Evolutionary conservation across 2,113 vertebrate species (phyloP), one percentile per base, ranked within the genome.

Genomic region (Hipposideros armiger): DNA sequence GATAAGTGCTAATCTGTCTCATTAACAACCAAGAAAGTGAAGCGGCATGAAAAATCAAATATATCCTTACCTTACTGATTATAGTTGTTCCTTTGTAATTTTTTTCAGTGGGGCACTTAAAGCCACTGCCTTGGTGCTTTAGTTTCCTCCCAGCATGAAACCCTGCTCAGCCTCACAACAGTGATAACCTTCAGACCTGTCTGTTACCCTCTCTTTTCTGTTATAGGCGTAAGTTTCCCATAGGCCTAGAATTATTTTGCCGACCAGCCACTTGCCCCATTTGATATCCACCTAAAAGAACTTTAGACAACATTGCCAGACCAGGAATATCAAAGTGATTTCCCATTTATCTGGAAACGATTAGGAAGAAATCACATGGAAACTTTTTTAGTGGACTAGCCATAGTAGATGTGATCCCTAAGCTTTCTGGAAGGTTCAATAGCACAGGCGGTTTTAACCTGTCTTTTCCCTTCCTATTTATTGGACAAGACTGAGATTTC

Each of bases 1-100:
- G 2, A 5, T 86, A 86, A 91, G 15, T 93, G 36, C 52, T 86
- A 0, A 81, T 90, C 47, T 97, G 64, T 80, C 87, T 91, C 92
- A 36, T 66, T 60, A 78, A 50, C 66, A 52, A 24, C 47, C 16
- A 32, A 15, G 56, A 86, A 30, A 60, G 52, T 22, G 40, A 78
- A 88, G n/a, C 47, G 64, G 22, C n/a, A 42, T 66, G 5, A 88
- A 83, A 24, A 85, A 58, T 62, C 1, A 3, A 26, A 20, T 64
- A 4, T 11, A 40, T 2, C 42, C 22, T 93, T 73, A 17, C 47
- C 52, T 82, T 89, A 74, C 60, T 76, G 36, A 14, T 36, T 42
- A 36, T 20, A 58, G 19, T 28, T 54, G 22, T 58, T 94, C 50
- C 47, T 67, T 86, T 36, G 30, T 73, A 40, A 50, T 88, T 40